Conservation (phyloP, 1,140 invertebrate genomes). For the Drosophila kanapiae region DNA sequence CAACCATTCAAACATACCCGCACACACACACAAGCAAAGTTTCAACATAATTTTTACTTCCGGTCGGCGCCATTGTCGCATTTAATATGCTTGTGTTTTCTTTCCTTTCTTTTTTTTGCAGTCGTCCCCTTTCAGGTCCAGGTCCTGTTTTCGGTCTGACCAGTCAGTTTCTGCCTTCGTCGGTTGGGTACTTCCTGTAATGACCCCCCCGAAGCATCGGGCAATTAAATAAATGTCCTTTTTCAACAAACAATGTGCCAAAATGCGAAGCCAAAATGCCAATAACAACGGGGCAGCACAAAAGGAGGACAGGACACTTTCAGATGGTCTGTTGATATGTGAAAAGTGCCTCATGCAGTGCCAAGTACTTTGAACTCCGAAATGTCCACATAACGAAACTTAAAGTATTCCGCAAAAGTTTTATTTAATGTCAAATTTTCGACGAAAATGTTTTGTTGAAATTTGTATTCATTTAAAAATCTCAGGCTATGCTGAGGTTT, state of each 20-base stretch:
- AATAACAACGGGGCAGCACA: slow-evolving; percentile 23
- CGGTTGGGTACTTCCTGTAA: slow-evolving; percentile 54
- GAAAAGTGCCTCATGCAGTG: slow-evolving; percentile 6
- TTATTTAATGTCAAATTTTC: neutral
- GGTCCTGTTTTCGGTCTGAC: slow-evolving; percentile 38
- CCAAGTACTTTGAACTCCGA: slow-evolving; percentile 18
- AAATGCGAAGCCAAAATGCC: slow-evolving; percentile 37
- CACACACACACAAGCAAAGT: slow-evolving; percentile 44
- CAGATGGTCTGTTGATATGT: slow-evolving; percentile 37
- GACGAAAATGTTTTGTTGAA: no score
- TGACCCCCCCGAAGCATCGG: slow-evolving; percentile 44
- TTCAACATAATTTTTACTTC: slow-evolving; percentile 81
- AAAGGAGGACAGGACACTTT: slow-evolving; percentile 13
- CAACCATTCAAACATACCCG: slow-evolving; percentile 42
- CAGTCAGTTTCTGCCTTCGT: slow-evolving; percentile 13
- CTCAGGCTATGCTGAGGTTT: no score
- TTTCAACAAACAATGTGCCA: slow-evolving; percentile 48
- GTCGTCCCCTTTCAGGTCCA: slow-evolving; percentile 26
- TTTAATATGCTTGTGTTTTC: slow-evolving; percentile 55
- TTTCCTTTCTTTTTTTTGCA: slow-evolving; percentile 11
- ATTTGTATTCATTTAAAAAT: no score
- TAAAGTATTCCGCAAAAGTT: neutral
- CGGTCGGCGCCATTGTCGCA: slow-evolving; percentile 74
- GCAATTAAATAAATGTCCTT: slow-evolving; percentile 68
- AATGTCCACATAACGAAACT: neutral